Evolutionary conservation across 2,113 vertebrate genomes (phyloP), one percentile per base, ranked within the genome.

Genomic region (Amia ocellicauda): DNA sequence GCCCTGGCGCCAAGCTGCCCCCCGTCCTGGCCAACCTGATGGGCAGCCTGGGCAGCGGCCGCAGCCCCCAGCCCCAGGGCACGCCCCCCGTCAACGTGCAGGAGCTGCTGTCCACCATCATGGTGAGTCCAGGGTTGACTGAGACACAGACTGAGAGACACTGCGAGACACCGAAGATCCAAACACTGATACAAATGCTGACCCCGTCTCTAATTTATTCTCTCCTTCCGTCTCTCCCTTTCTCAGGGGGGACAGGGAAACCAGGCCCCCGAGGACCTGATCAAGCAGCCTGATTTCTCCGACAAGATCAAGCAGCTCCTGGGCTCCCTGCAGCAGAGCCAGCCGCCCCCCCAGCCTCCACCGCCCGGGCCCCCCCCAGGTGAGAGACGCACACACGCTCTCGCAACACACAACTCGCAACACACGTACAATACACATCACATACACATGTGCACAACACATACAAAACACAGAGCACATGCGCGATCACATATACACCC

Each of bases 281-380:
- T 96, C 67, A 97, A 94, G 58, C 94, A 96, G 52, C 94, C 95
- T 0, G 91, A 96, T 74, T 96, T 96, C 69, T 92, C 93, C 0
- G 93, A 97, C 67, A 96, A 95, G 72, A 92, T 97, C 60, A 96
- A 95, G 49, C 93, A 95, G 74, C 83, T 97, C 0, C 76, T 97
- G 63, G 95, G 93, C 41, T 93, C 93, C 8, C 75, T 89, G 31
- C 89, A 90, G 69, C 88, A 90, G 68, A 84, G 67, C n/a, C 85
- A 84, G 72, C 69, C 63, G 5, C 40, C 5, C 40, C 68, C n/a
- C n/a, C 77, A 79, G 62, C 77, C 69, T 58, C 82, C 69, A 1
- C 79, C 86, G 1, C 59, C 69, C 8, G 82, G 78, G 50, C 81
- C 83, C 22, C 80, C 83, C 2, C 82, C 86, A 79, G 81, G 89